Evolutionary conservation across 2,888 invertebrate species (phyloP).

Genomic region (Trissolcus brochymenae): DNA sequence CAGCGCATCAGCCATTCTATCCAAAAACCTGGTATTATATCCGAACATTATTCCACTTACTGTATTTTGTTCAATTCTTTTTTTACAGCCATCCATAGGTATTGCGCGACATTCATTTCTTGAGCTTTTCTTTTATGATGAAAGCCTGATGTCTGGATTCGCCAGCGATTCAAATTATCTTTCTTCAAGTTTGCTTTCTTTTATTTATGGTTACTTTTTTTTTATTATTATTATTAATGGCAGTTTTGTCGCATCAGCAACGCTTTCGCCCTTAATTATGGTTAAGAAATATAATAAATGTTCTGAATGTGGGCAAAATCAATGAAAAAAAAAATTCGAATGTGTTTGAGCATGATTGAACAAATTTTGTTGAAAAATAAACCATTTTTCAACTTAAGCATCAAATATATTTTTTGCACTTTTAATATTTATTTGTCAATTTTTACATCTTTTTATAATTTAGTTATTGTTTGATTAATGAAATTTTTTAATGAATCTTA

Average conservation of each 20-base stretch:
- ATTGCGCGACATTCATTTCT: constrained; percentile 60
- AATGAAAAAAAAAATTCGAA: neutral
- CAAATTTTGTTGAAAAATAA: neutral
- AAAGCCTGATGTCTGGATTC: constrained; percentile 57
- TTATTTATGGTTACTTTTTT: constrained; percentile 62
- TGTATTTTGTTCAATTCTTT: constrained; percentile 61
- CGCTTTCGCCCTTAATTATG: constrained; percentile 70
- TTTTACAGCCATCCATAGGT: constrained; percentile 12
- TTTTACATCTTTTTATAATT: constrained; percentile 38
- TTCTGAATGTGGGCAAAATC: neutral
- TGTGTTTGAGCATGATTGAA: neutral
- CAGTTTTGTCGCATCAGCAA: constrained; percentile 73
- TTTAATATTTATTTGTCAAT: neutral
- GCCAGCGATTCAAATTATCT: constrained; percentile 54
- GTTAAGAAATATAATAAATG: neutral
- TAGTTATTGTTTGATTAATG: constrained; percentile 10
- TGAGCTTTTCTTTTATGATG: constrained; percentile 65
- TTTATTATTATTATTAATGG: constrained; percentile 59
- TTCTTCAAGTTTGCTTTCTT: constrained; percentile 20
- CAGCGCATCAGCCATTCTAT: constrained; percentile 58
- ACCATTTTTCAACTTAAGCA: constrained; percentile 45
- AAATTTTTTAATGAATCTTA: constrained; percentile 6
- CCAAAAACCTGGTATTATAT: constrained; percentile 36
- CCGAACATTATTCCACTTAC: neutral
- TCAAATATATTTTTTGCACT: constrained; percentile 36